Base-by-base conservation (phyloP, 2,797 vertebrate genomes). In the Prionace glauca region DNA sequence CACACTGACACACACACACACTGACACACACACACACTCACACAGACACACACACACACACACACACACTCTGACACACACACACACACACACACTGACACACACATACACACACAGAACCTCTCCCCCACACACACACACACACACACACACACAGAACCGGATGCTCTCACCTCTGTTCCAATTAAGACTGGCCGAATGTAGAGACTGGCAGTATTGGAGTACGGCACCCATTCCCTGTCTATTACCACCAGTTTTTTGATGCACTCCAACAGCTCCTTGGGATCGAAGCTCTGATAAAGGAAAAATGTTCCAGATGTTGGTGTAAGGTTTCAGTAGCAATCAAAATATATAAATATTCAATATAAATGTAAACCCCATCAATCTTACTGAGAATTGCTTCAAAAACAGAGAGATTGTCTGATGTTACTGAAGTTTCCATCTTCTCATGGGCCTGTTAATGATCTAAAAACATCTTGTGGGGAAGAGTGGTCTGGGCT, bases 171-270 rank as follows among this genome's bases (percentile, higher is more conserved):
- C 14, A 99, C 98, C 98, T 99, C 99, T 0, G 98, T 99, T 96
- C 98, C 98, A 0, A 99, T 97, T 41, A 99, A 97, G 0, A 98
- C 98, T 10, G 99, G 99, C 22, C 99, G 98, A 95, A 99, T 98
- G 74, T 99, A 99, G 0, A 99, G 97, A 96, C 98, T 98, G 32
- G 97, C 98, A 11, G 97, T 90, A 0, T 97, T 97, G 0, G 98
- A 98, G 86, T 97, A 96, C 0, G 98, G 98, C 0, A 99, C 98
- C 98, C 99, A 99, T 1, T 98, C 98, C 96, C 98, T 97, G 56
- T 99, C 99, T 29, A 98, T 69, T 96, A 98, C 97, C 90, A 99
- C 97, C 12, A 99, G 97, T 95, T 97, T 98, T 90, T 96, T 97
- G 97, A 99, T 98, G 90, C 99, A 99, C 95, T 98, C 97, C 86